Percentiles rank a stretch among this genome's conserved stretches.
Evolutionary conservation across 2,888 invertebrate genomes (phyloP).

Genomic region (Drosophila atripex): DNA sequence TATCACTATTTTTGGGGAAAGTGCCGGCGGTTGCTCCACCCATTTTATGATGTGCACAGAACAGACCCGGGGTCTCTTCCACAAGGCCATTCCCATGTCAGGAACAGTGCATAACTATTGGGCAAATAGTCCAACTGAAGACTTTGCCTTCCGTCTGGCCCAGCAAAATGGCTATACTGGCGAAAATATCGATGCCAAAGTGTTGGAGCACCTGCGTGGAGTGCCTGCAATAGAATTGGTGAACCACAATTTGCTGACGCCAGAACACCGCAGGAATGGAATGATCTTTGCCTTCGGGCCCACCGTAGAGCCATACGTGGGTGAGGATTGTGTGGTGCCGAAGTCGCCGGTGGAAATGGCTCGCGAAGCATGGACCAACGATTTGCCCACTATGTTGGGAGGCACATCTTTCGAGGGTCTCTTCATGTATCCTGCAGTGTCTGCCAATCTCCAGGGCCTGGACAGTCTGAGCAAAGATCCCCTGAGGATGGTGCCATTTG

Average conservation of each 20-base stretch:
- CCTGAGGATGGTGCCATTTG: slow-evolving; percentile 52
- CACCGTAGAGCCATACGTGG: slow-evolving; percentile 77
- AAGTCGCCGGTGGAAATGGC: slow-evolving; percentile 74
- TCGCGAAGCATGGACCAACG: slow-evolving; percentile 79
- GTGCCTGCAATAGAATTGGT: slow-evolving; percentile 72
- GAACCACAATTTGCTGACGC: slow-evolving; percentile 67
- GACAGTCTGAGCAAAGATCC: slow-evolving; percentile 56
- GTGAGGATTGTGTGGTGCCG: slow-evolving; percentile 75
- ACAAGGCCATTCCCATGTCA: slow-evolving; percentile 82
- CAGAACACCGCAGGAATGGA: slow-evolving; percentile 71
- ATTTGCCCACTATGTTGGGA: slow-evolving; percentile 79
- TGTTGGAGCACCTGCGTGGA: slow-evolving; percentile 81
- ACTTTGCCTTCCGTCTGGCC: slow-evolving; percentile 80
- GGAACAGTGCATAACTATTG: slow-evolving; percentile 77
- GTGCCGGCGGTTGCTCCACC: slow-evolving; percentile 84
- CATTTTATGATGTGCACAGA: slow-evolving; percentile 84
- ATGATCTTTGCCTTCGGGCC: slow-evolving; percentile 77
- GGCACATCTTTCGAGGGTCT: slow-evolving; percentile 81
- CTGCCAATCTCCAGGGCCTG: slow-evolving; percentile 55
- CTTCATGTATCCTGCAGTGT: slow-evolving; percentile 71
- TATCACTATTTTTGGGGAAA: slow-evolving; percentile 85
- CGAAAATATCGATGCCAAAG: slow-evolving; percentile 78
- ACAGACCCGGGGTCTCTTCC: slow-evolving; percentile 83
- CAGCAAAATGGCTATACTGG: slow-evolving; percentile 79
- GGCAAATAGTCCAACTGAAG: slow-evolving; percentile 66